These are phyloP conservation scores for Prionace glauca DNA, from an alignment of 2,797 vertebrate species.

Conservation along the genomic window DNA sequence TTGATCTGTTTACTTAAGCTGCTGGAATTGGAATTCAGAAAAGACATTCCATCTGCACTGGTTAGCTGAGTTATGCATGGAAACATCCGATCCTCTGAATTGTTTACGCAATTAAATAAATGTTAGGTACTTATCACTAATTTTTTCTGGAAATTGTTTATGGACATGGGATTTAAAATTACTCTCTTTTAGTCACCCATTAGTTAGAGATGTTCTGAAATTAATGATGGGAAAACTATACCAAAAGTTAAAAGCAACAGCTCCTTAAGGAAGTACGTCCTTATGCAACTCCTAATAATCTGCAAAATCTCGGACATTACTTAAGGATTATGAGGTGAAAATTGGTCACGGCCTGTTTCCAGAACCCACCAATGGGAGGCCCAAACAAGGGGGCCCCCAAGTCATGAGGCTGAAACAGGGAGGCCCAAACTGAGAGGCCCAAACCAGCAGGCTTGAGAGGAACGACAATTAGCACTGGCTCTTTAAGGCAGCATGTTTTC, in stretches of 20 bases:
- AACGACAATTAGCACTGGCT: neutral
- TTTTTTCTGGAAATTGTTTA: neutral
- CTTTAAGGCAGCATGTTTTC: neutral
- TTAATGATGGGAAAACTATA: neutral
- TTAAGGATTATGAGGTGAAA: neutral
- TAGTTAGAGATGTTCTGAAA: slow-evolving; percentile 7
- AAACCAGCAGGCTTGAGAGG: neutral
- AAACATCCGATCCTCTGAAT: neutral
- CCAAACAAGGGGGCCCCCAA: neutral
- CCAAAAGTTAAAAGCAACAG: neutral
- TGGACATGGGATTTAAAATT: neutral
- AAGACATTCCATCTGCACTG: slow-evolving; percentile 14
- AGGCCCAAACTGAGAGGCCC: neutral
- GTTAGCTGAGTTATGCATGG: neutral
- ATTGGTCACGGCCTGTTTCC: neutral
- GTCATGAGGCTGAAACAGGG: neutral
- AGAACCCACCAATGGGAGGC: neutral
- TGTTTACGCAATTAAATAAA: neutral
- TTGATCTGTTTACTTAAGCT: slow-evolving; percentile 30
- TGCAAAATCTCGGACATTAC: neutral
- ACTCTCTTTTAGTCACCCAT: neutral
- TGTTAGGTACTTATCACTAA: neutral
- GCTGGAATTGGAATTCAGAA: neutral
- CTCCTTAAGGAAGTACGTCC: neutral
- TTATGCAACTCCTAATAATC: neutral